Percentiles rank a stretch among this genome's conserved stretches.
These are phyloP conservation scores for Epinephelus moara DNA, from an alignment of 2,113 vertebrate genomes.

Conservation along the genomic window DNA sequence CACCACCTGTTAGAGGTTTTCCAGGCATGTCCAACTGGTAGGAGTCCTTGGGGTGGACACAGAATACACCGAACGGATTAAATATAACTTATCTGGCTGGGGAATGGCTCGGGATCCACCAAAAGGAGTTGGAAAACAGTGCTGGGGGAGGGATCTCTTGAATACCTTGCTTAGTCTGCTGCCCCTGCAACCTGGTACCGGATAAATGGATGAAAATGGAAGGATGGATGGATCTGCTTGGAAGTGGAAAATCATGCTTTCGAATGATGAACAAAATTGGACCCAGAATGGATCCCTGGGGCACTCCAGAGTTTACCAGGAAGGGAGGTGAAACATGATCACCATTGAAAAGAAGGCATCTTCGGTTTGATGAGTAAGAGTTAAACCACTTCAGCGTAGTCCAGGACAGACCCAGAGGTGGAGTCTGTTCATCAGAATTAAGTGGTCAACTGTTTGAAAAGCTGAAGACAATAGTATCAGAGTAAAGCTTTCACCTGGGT, in stretches of 20 bases:
- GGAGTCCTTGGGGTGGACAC: too few species aligned
- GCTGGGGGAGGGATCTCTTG: too few species aligned
- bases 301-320: background rate
- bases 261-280: background rate
- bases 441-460: background rate
- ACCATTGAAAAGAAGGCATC: background rate
- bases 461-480: background rate
- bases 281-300: background rate
- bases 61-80: too few species aligned
- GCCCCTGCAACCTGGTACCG: too few species aligned
- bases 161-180: too few species aligned
- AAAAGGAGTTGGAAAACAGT: too few species aligned
- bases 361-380: background rate
- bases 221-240: too few species aligned
- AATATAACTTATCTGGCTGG: too few species aligned
- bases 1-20: too few species aligned
- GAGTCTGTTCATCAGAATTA: background rate
- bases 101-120: too few species aligned
- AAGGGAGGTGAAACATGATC: background rate
- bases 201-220: too few species aligned
- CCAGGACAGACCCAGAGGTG: background rate
- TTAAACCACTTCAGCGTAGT: background rate
- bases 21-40: too few species aligned
- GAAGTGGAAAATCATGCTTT: background rate
- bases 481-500: background rate